Conservation (phyloP, 2,888 invertebrate species). For the Melieria picta region DNA sequence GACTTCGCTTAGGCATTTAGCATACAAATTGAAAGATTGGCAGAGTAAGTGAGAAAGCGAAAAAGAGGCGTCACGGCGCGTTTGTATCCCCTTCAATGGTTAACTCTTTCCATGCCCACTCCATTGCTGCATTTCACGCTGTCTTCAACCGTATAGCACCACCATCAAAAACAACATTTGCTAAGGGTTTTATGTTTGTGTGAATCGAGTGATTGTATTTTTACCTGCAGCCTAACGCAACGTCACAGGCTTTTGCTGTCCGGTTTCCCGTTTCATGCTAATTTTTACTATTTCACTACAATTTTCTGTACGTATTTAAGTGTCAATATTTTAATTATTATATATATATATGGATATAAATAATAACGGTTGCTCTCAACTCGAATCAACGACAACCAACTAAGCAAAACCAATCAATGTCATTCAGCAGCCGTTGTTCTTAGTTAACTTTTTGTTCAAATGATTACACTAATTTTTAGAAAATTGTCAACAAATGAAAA, state of each 20-base stretch:
- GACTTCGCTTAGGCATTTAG: conserved; percentile 42
- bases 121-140: neutral
- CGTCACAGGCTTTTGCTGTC: neutral
- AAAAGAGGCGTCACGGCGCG: neutral
- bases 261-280: neutral
- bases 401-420: too few relatives aligned
- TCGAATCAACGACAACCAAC: too few relatives aligned
- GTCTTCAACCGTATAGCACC: too few relatives aligned
- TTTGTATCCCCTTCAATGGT: neutral
- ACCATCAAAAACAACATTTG: too few relatives aligned
- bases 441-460: too few relatives aligned
- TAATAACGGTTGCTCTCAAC: too few relatives aligned
- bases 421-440: too few relatives aligned
- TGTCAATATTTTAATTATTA: conserved; percentile 16
- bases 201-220: neutral
- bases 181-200: too few relatives aligned
- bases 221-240: neutral
- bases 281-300: conserved; percentile 6
- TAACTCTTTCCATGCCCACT: neutral
- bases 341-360: neutral
- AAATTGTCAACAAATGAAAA: too few relatives aligned
- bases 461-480: too few relatives aligned
- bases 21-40: neutral
- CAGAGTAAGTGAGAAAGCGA: neutral
- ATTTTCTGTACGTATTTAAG: conserved; percentile 21